Conservation (phyloP, 2,888 invertebrate species). For the Meiosimyza decipiens region DNA sequence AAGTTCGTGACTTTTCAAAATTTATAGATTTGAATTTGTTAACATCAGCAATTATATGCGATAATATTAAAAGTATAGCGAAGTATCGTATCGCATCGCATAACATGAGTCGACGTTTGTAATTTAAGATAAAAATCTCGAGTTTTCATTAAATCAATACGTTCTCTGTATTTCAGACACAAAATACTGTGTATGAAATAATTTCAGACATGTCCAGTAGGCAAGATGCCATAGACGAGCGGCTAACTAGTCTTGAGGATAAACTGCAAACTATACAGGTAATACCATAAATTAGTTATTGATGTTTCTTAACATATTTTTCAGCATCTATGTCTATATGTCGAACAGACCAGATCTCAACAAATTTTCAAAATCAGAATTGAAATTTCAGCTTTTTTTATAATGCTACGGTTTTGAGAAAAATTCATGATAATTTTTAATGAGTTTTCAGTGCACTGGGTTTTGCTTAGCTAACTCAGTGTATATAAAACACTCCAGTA, state of each 20-base stretch:
- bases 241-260: slow-evolving; percentile 92
- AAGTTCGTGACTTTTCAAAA: too few species aligned
- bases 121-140: too few species aligned
- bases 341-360: too few species aligned
- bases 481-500: too few species aligned
- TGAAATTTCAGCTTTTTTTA: too few species aligned
- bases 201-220: slow-evolving; percentile 97
- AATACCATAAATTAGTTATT: slow-evolving; percentile 41
- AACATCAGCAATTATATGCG: too few species aligned
- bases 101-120: not conserved
- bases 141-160: slow-evolving; percentile 19
- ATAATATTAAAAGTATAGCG: not conserved
- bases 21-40: too few species aligned
- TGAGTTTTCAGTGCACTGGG: too few species aligned
- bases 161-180: slow-evolving; percentile 76
- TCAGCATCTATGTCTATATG: not conserved
- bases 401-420: too few species aligned
- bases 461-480: too few species aligned
- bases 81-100: not conserved
- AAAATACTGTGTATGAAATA: slow-evolving; percentile 97
- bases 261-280: slow-evolving; percentile 87
- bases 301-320: not conserved
- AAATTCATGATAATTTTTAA: too few species aligned
- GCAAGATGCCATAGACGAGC: slow-evolving; percentile 93
- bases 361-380: too few species aligned